phyloP scores from a whole-genome alignment of 2,113 vertebrate species.

The Psilopogon haemacephalus region DNA sequence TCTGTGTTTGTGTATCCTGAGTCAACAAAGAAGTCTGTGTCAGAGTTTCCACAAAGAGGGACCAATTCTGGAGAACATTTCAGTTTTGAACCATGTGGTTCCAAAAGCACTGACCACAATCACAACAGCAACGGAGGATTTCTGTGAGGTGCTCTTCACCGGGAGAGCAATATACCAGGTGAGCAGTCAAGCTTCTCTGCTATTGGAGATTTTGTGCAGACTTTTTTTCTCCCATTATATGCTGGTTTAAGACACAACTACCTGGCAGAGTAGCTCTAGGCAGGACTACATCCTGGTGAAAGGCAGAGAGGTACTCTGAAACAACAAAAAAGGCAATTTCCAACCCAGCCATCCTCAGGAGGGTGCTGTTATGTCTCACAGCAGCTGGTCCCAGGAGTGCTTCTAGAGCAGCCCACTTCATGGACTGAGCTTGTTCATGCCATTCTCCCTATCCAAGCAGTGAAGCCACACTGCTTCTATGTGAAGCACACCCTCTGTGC shows the following conservation, averaged over 20 bases:
- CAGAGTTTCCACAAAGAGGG: not conserved
- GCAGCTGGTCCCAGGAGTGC: accelerated
- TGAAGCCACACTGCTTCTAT: not conserved
- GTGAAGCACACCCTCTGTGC: not conserved
- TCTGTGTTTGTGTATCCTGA: not conserved
- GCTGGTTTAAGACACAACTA: not conserved
- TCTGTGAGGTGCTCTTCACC: not conserved
- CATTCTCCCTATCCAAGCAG: not conserved
- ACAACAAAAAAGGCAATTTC: not conserved
- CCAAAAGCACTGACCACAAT: not conserved
- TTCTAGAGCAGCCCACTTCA: not conserved
- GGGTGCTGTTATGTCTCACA: accelerated
- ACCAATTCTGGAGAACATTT: not conserved
- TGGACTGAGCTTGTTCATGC: accelerated
- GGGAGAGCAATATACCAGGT: not conserved
- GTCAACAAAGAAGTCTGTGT: not conserved
- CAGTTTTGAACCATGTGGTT: not conserved
- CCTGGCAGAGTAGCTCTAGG: not conserved
- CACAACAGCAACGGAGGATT: accelerated
- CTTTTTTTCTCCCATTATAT: not conserved
- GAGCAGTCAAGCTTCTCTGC: not conserved
- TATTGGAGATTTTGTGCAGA: not conserved
- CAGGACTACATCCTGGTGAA: accelerated
- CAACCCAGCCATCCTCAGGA: accelerated
- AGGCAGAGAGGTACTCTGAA: not conserved